Evolutionary conservation across 2,113 vertebrate species (phyloP).

Genomic region (Smithornis capensis): DNA sequence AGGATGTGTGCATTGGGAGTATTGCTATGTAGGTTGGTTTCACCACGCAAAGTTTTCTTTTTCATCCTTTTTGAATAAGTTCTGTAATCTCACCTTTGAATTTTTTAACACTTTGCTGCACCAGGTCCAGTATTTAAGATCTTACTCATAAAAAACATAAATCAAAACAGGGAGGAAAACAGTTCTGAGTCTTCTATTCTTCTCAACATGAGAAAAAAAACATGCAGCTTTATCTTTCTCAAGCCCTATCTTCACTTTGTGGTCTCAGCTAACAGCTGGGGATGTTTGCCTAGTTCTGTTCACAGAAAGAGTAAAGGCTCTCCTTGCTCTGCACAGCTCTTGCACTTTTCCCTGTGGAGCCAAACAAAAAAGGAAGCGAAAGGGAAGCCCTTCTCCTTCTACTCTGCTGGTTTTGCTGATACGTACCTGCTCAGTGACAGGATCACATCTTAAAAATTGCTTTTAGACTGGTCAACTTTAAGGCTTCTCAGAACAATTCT

Average conservation of each 20-base stretch:
- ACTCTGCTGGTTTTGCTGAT: rapidly evolving
- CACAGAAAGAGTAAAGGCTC: not conserved
- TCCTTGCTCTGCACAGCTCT: not conserved
- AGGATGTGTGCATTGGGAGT: not conserved
- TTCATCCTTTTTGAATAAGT: not conserved
- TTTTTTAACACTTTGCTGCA: not conserved
- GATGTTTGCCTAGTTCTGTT: not conserved
- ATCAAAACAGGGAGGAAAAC: not conserved
- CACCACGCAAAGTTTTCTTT: not conserved
- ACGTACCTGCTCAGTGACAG: not conserved
- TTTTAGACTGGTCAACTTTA: not conserved
- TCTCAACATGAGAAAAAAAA: no score
- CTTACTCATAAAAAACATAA: not conserved
- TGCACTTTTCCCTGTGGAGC: not conserved
- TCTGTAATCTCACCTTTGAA: not conserved
- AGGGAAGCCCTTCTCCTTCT: not conserved
- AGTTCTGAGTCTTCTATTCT: not conserved
- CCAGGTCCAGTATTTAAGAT: not conserved
- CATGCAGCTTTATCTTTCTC: not conserved
- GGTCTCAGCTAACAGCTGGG: not conserved
- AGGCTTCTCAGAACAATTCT: not conserved
- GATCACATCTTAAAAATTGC: not conserved
- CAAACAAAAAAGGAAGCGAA: not conserved
- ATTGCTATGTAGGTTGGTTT: not conserved
- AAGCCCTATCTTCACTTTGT: no score